These are phyloP conservation scores for Lampropteryx suffumata DNA, from an alignment of 2,888 invertebrate genomes.

Conservation along the genomic window DNA sequence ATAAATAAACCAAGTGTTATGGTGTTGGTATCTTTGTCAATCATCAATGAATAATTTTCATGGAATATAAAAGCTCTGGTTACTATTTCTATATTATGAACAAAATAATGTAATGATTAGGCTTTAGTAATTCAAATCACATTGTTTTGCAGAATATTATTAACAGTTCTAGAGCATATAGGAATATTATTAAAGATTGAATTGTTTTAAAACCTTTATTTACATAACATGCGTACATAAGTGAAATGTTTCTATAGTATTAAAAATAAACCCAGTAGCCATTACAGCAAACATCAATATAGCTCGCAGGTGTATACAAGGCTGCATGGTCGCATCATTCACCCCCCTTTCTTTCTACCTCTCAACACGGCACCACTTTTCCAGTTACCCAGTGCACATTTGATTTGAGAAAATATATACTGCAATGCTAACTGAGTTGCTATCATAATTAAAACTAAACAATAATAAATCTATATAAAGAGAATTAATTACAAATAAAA, in stretches of 20 bases:
- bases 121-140: slow-evolving; percentile 30
- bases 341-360: slow-evolving; percentile 10
- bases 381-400: slow-evolving; percentile 5
- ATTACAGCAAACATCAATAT: slow-evolving; percentile 41
- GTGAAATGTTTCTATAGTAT: slow-evolving; percentile 66
- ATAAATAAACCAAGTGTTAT: slow-evolving; percentile 41
- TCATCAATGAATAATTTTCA: slow-evolving; percentile 45
- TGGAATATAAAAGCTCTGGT: slow-evolving; percentile 54
- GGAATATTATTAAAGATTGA: slow-evolving; percentile 53
- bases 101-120: slow-evolving; percentile 26
- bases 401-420: slow-evolving; percentile 52
- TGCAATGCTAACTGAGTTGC: slow-evolving; percentile 57
- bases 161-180: slow-evolving; percentile 34
- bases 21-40: slow-evolving; percentile 41
- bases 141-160: slow-evolving; percentile 37
- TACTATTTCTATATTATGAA: slow-evolving; percentile 35
- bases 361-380: neutral
- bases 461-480: slow-evolving; percentile 57
- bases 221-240: slow-evolving; percentile 75
- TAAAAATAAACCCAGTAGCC: slow-evolving; percentile 63
- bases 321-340: slow-evolving; percentile 28
- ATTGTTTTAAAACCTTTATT: slow-evolving; percentile 70
- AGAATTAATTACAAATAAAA: slow-evolving; percentile 43
- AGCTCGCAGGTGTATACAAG: slow-evolving; percentile 31
- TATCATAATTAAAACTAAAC: slow-evolving; percentile 63